Evolutionary conservation across 30 jellyfish, hydroid and myxozoan species (phyloP).

Genomic region (Turritopsis rubra): DNA sequence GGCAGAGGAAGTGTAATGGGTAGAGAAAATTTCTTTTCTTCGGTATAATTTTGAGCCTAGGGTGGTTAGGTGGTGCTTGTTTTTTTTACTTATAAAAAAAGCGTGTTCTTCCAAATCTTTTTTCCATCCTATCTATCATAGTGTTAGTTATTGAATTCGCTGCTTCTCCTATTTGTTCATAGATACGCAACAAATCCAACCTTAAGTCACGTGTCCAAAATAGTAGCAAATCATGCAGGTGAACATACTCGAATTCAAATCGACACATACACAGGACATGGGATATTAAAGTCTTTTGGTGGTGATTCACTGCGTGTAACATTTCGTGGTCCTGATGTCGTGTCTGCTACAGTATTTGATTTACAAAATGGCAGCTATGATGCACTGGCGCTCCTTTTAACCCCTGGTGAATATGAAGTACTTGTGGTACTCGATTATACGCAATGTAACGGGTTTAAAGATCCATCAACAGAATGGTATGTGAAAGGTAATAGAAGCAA

Average conservation of each 20-base stretch:
- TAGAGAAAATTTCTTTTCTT: no score
- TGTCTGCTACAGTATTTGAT: conserved; percentile 82
- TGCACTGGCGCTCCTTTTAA: conserved; percentile 59
- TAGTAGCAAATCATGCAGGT: conserved; percentile 59
- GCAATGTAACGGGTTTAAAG: conserved; percentile 77
- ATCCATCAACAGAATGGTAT: conserved; percentile 95
- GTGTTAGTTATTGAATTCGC: no score
- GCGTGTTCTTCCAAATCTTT: no score
- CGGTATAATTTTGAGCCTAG: no score
- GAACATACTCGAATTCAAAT: conserved; percentile 61
- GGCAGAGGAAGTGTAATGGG: no score
- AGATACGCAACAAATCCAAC: conserved; percentile 63
- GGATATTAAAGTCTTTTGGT: conserved; percentile 58
- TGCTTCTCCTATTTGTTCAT: background rate
- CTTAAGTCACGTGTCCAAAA: conserved; percentile 33
- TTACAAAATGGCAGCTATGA: conserved; percentile 76
- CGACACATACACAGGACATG: conserved; percentile 45
- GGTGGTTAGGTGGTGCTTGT: no score
- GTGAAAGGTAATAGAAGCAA: conserved; percentile 46
- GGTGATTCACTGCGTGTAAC: conserved; percentile 88
- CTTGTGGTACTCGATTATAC: conserved; percentile 67
- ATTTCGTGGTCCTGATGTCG: conserved; percentile 52
- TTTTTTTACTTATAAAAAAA: no score
- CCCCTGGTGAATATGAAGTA: conserved; percentile 72
- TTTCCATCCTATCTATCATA: no score